Evolutionary conservation across 2,797 vertebrate species (phyloP), one percentile per base, ranked within the genome.

Genomic region (Myiotriccus ornatus): DNA sequence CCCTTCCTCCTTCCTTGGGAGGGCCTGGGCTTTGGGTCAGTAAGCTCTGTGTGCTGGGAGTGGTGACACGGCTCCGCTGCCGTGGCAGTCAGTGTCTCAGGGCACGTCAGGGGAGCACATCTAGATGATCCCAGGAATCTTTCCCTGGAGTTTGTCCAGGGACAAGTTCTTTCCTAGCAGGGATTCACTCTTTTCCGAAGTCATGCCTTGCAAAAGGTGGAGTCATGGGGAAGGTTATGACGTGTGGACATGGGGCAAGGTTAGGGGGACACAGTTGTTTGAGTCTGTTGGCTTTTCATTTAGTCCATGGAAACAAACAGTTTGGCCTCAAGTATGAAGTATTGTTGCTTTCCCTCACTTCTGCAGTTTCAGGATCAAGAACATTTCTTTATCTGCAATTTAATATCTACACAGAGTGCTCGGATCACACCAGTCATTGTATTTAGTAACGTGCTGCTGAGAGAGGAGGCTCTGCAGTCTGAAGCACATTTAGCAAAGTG

Each of bases 31-130:
- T 84, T 18, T 76, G 43, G 44, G 53, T 27, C 2, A 3, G 24
- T 34, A 35, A 52, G 37, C 4, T 3, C 44, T n/a, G 43, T 19
- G 20, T 1, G 1, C 4, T 41, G 46, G 28, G 55, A 76, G 60
- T 1, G 44, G 76, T 75, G 56, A 13, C 34, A 16, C 0, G 0
- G 73, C 71, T n/a, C 35, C 65, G 63, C 37, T 41, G 69, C 4
- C 5, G 37, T 18, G 23, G n/a, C 63, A 35, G 34, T 2, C 14
- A 4, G 64, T 4, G 10, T 30, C 56, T 25, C 3, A 1, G 64
- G 67, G 56, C 14, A 84, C 0, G 0, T 50, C 44, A 50, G 46
- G 32, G n/a, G 18, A 47, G 10, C 3, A 1, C 0, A 0, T 35
- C 35, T 19, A 12, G 35, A n/a, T 83, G 47, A 84, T 46, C 67